Base-by-base conservation (phyloP, 2,888 invertebrate species). In the Elysia crispata region DNA sequence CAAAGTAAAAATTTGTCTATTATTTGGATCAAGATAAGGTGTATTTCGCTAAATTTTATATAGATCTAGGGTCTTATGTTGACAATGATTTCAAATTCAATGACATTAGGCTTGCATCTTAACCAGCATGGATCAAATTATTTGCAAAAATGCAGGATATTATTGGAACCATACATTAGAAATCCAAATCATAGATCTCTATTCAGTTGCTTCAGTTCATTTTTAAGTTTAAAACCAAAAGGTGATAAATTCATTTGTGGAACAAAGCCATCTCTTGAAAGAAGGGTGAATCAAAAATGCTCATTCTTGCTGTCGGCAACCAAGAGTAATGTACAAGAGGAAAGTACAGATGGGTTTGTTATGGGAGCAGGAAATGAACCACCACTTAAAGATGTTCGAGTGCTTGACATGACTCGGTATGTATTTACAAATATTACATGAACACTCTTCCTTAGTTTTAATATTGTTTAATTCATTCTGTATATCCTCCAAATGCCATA, bases 341-440 rank as follows among this genome's bases (percentile, higher is more conserved):
- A 79, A 28, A 75, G 79, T 50, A n/a, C 62, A 30, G 64, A n/a
- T 5, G 50, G 54, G 23, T 28, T 20, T 30, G 23, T 54, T 30
- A 0, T 54, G 54, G 60, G 25, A 57, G 25, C 49, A 66, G 33
- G 20, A 28, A 18, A 1, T 49, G 66, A 73, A n/a, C 85, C 84
- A 20, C 87, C 88, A 8, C 67, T 89, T 64, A 75, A 84, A 66
- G 89, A 89, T 31, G 80, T 87, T 15, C 80, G 86, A 76, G 84
- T 89, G 20, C 83, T 89, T 13, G 89, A 89, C 80, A 81, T 89
- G 20, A 86, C 84, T 41, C 85, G 88, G 88, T 87, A 82, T 28
- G n/a, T 67, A 13, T 33, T 15, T n/a, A 66, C 18, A 41, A 18
- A 6, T 6, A 70, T 5, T 13, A 1, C 30, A 15, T 33, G 33